A percentile compares a stretch with the other conserved stretches of the same genome.
These are phyloP conservation scores for Pangasius krempfi DNA, from an alignment of 2,797 vertebrate species.

Conservation along the genomic window DNA sequence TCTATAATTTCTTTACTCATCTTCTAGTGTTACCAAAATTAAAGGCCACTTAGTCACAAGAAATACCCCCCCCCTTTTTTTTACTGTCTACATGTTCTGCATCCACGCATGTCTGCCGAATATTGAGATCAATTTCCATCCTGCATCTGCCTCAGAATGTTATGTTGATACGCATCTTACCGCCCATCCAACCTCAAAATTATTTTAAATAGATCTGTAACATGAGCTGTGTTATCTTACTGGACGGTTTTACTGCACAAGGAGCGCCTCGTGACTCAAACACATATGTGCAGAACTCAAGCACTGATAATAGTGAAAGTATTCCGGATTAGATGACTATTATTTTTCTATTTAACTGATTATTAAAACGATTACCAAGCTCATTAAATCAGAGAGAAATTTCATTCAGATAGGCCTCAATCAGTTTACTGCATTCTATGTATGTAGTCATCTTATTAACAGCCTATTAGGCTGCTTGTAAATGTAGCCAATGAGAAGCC, in stretches of 20 bases:
- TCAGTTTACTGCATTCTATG: neutral
- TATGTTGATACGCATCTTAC: neutral
- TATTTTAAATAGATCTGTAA: neutral
- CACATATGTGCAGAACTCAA: neutral
- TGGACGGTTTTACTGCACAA: neutral
- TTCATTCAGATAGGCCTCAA: neutral
- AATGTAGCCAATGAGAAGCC: neutral
- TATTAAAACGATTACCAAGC: neutral
- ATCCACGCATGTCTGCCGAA: neutral
- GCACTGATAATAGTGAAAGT: neutral
- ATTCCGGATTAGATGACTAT: neutral
- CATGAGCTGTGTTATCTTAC: neutral
- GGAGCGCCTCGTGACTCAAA: neutral
- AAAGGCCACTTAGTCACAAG: neutral
- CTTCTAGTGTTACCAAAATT: neutral
- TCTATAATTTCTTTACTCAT: neutral
- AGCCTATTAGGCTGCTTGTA: neutral
- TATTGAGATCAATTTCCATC: neutral
- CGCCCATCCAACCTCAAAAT: neutral
- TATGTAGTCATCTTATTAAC: neutral
- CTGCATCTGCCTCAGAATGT: neutral
- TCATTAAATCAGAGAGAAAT: neutral
- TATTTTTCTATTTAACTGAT: neutral
- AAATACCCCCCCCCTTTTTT: neutral
- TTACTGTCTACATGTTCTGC: neutral